These are phyloP conservation scores for Calidris pugnax DNA, from an alignment of 2,113 vertebrate genomes.

Conservation along the genomic window DNA sequence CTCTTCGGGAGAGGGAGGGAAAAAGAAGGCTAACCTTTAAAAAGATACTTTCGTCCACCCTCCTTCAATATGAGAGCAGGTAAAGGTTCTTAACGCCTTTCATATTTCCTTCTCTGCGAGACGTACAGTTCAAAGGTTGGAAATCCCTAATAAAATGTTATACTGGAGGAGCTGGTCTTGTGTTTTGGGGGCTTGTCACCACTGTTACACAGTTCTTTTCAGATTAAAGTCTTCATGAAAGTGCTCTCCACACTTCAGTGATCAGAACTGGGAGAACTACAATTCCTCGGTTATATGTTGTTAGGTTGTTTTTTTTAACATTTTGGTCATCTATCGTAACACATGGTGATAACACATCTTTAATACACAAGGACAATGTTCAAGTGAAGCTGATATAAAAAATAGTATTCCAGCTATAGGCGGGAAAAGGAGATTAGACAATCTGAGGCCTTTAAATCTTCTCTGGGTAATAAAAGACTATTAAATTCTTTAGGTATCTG, in stretches of 20 bases:
- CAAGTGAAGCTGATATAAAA: neutral
- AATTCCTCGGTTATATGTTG: neutral
- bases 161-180: neutral
- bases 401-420: neutral
- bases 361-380: neutral
- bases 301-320: neutral
- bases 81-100: neutral
- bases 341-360: neutral
- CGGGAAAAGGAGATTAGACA: neutral
- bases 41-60: neutral
- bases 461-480: neutral
- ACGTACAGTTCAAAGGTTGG: neutral
- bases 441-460: constrained; percentile 34
- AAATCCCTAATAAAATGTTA: neutral
- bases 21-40: neutral
- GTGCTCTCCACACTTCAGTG: neutral
- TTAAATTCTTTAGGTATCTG: neutral
- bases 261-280: neutral
- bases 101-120: neutral
- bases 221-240: neutral
- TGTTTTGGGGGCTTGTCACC: neutral
- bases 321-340: neutral
- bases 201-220: neutral
- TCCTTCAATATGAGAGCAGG: neutral
- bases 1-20: neutral